These are phyloP conservation scores for Hedya salicella DNA, from an alignment of 2,888 invertebrate species.

Conservation along the genomic window DNA sequence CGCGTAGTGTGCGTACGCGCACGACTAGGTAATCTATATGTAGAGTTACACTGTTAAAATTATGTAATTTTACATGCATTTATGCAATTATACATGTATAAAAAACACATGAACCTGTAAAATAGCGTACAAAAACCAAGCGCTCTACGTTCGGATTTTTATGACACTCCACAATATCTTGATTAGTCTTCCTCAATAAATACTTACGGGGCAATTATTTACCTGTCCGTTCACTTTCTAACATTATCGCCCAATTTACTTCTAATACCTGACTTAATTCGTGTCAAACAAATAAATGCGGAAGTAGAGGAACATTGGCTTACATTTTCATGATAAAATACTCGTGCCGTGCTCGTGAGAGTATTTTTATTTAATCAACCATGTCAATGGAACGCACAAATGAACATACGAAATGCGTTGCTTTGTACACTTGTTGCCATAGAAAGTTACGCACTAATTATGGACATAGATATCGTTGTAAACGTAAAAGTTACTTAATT, in stretches of 20 bases:
- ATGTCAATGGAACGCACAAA: constrained; percentile 61
- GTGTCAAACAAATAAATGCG: constrained; percentile 42
- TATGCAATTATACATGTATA: too few species aligned
- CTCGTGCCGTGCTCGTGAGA: constrained; percentile 39
- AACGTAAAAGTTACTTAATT: constrained; percentile 10
- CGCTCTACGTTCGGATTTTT: constrained; percentile 12
- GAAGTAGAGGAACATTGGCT: constrained; percentile 41
- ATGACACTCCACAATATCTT: constrained; percentile 21
- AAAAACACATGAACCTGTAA: background rate
- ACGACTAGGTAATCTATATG: too few species aligned
- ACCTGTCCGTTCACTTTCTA: constrained; percentile 42
- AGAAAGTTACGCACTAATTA: constrained; percentile 17
- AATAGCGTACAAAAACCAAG: background rate
- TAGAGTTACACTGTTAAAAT: too few species aligned
- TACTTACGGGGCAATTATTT: constrained; percentile 40
- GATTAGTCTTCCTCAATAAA: constrained; percentile 38
- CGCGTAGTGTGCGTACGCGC: too few species aligned
- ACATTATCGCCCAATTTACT: constrained; percentile 34
- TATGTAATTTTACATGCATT: too few species aligned
- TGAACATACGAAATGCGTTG: constrained; percentile 25
- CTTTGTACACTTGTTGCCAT: constrained; percentile 30
- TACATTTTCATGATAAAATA: constrained; percentile 40
- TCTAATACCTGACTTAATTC: constrained; percentile 38
- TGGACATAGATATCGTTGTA: background rate
- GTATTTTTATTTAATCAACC: constrained; percentile 57